Conservation (phyloP, 2,797 vertebrate genomes). For the Chiloscyllium punctatum region DNA sequence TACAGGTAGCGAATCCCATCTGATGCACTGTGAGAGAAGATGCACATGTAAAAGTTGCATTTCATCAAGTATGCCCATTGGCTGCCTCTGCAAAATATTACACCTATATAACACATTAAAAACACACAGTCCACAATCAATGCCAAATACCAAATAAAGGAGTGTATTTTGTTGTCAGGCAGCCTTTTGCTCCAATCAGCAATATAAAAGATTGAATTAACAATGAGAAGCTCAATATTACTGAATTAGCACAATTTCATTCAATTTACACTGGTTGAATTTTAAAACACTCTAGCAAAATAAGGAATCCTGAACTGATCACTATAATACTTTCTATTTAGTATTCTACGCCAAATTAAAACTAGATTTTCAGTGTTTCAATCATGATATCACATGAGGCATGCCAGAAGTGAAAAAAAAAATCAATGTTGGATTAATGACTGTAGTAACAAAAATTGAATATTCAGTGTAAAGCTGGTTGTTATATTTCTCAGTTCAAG, state of each 20-base stretch:
- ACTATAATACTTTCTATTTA: not conserved
- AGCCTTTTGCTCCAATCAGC: not conserved
- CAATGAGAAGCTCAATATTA: not conserved
- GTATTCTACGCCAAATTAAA: too few species aligned
- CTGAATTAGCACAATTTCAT: not conserved
- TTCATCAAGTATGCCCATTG: not conserved
- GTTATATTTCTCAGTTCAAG: not conserved
- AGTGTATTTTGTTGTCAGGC: not conserved
- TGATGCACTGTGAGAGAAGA: not conserved
- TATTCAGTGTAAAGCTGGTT: not conserved
- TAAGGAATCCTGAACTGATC: not conserved
- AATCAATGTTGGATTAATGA: not conserved
- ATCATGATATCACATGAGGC: too few species aligned
- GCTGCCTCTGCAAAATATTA: not conserved
- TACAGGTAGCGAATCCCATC: not conserved
- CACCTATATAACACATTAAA: not conserved
- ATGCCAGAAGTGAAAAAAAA: too few species aligned
- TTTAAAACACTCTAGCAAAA: not conserved
- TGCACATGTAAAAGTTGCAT: not conserved
- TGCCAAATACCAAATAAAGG: not conserved
- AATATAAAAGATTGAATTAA: not conserved
- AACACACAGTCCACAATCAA: not conserved
- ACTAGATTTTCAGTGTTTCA: too few species aligned
- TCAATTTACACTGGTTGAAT: not conserved
- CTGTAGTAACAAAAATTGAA: not conserved